A percentile compares a stretch with the other conserved stretches of the same genome.
Evolutionary conservation across 1,140 invertebrate species (phyloP).

Genomic region (Pectinophora gossypiella): DNA sequence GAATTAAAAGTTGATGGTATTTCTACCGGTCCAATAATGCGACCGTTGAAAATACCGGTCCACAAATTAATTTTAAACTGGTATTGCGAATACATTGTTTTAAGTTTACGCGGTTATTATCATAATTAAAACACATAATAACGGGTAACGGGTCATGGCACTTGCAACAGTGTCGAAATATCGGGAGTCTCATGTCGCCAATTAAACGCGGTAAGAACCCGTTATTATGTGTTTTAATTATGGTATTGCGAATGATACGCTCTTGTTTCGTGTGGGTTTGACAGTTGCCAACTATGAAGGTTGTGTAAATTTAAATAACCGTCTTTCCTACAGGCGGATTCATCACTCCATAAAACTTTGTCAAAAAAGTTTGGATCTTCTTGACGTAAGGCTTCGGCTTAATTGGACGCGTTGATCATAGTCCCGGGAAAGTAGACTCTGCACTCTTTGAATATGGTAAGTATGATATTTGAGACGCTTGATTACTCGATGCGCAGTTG

Average conservation of each 20-base stretch:
- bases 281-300: slow-evolving; percentile 2
- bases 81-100: too few species aligned
- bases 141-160: too few species aligned
- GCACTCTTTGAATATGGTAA: slow-evolving; percentile 11
- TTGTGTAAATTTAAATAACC: too few species aligned
- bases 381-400: not conserved
- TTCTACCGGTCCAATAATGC: slow-evolving; percentile 16
- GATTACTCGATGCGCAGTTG: not conserved
- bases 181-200: too few species aligned
- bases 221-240: too few species aligned
- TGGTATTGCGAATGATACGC: not conserved
- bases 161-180: too few species aligned
- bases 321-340: slow-evolving; percentile 5
- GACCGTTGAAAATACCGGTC: not conserved
- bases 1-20: slow-evolving; percentile 13
- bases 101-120: too few species aligned
- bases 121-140: too few species aligned
- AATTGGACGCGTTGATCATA: slow-evolving; percentile 5
- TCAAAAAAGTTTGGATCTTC: slow-evolving; percentile 7
- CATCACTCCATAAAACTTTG: slow-evolving; percentile 7
- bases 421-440: slow-evolving; percentile 6
- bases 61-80: slow-evolving; percentile 10
- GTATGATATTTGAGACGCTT: slow-evolving; percentile 5
- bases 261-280: slow-evolving; percentile 5
- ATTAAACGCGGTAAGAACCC: too few species aligned